phyloP scores from a whole-genome alignment of 2,113 vertebrate species.

The Gavia stellata region DNA sequence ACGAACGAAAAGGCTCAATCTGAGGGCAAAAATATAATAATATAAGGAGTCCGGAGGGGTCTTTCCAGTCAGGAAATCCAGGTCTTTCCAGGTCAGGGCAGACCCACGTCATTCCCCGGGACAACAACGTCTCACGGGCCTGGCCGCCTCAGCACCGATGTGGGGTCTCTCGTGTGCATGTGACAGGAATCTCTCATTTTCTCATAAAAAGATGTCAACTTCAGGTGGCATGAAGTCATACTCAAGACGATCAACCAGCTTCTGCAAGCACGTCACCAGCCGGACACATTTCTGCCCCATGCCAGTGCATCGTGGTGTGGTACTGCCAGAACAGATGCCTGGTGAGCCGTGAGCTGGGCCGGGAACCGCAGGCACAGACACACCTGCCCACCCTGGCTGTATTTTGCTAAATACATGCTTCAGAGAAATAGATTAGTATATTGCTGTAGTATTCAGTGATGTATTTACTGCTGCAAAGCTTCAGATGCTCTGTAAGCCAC shows the following conservation, averaged over 20 bases:
- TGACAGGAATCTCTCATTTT: not conserved
- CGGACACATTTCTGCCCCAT: fast-evolving
- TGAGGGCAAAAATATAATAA: fast-evolving
- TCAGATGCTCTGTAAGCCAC: constrained; percentile 4
- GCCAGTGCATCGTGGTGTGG: fast-evolving
- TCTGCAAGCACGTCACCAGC: not conserved
- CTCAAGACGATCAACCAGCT: not conserved
- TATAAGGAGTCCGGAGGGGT: too few relatives aligned
- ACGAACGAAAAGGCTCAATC: fast-evolving
- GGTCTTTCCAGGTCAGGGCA: not conserved
- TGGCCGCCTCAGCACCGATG: fast-evolving
- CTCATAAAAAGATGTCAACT: not conserved
- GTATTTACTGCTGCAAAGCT: not conserved
- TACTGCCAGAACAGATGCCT: not conserved
- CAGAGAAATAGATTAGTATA: not conserved
- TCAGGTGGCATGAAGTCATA: fast-evolving
- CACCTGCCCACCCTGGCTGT: fast-evolving
- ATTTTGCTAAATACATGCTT: not conserved
- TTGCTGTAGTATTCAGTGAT: not conserved
- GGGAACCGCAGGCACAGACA: not conserved
- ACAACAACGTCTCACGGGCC: fast-evolving
- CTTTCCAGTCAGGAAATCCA: not conserved
- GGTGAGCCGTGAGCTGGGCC: not conserved
- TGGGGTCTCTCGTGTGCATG: fast-evolving
- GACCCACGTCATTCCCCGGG: fast-evolving